Evolutionary conservation across 23 tunicate species (phyloP).

Genomic region (Corella eumyota): DNA sequence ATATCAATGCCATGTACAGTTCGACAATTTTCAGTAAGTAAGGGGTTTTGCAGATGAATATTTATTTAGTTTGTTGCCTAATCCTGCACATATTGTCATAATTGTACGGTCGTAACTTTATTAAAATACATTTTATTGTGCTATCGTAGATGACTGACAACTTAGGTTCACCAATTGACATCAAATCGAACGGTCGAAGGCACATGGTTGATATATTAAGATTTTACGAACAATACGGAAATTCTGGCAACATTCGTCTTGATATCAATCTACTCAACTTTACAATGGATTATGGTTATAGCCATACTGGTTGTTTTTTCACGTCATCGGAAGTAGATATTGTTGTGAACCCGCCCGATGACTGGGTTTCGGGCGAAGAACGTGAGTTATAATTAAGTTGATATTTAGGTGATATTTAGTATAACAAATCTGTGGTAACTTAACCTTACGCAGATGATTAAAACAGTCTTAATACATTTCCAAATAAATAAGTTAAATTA

Average conservation of each 20-base stretch:
- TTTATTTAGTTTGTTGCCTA: neutral
- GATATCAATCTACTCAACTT: constrained; percentile 7
- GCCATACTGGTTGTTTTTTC: constrained; percentile 24
- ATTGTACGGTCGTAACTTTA: neutral
- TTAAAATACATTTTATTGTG: neutral
- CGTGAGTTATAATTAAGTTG: constrained; percentile 5
- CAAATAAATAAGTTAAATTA: too few species aligned
- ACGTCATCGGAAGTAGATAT: constrained; percentile 14
- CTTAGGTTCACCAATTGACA: neutral
- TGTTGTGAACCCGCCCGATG: constrained; percentile 6
- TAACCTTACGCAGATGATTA: too few species aligned
- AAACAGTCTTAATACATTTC: too few species aligned
- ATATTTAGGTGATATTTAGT: neutral
- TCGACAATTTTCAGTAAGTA: constrained; percentile 10
- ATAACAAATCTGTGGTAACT: too few species aligned
- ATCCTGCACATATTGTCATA: neutral
- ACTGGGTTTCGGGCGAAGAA: constrained; percentile 6
- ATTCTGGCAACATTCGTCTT: neutral
- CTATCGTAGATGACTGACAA: neutral
- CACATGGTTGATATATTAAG: neutral
- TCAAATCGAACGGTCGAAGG: constrained; percentile 1
- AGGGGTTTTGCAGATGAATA: neutral
- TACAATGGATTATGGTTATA: constrained; percentile 26
- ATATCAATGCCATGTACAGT: constrained; percentile 26
- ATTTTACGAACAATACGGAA: neutral